phyloP scores from a whole-genome alignment of 2,113 vertebrate species.

The Canis aureus region DNA sequence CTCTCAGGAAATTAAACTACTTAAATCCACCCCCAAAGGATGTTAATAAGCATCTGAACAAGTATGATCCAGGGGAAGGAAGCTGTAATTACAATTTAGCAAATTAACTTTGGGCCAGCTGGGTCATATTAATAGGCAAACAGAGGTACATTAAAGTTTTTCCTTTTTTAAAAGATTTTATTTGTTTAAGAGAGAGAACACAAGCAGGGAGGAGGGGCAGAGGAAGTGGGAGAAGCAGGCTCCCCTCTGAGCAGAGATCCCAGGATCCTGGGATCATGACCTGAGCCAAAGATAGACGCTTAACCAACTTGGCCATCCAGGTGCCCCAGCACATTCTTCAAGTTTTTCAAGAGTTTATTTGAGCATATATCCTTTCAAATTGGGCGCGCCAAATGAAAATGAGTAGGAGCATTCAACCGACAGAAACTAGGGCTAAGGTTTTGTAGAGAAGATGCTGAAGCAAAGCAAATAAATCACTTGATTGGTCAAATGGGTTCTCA shows the following conservation, averaged over 20 bases:
- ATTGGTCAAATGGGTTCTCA: background rate
- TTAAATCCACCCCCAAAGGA: background rate
- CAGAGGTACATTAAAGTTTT: background rate
- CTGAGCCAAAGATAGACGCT: too few species aligned
- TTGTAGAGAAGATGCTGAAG: background rate
- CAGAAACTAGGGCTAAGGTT: too few species aligned
- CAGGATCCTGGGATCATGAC: background rate
- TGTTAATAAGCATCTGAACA: background rate
- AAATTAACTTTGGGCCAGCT: background rate
- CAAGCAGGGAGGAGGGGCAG: background rate
- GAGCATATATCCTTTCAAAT: background rate
- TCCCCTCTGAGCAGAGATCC: background rate
- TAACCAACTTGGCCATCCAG: too few species aligned
- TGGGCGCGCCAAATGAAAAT: background rate
- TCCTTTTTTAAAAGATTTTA: background rate
- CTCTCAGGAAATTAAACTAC: background rate
- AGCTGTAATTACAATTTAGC: background rate
- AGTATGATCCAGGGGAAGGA: background rate
- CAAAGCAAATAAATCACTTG: background rate
- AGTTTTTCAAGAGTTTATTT: background rate
- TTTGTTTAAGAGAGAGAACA: background rate
- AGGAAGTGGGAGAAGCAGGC: background rate
- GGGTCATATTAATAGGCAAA: background rate
- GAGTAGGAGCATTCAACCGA: fast-evolving
- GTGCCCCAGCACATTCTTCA: too few species aligned